Conservation (phyloP, 2,888 invertebrate species). For the Cepaea hortensis region DNA sequence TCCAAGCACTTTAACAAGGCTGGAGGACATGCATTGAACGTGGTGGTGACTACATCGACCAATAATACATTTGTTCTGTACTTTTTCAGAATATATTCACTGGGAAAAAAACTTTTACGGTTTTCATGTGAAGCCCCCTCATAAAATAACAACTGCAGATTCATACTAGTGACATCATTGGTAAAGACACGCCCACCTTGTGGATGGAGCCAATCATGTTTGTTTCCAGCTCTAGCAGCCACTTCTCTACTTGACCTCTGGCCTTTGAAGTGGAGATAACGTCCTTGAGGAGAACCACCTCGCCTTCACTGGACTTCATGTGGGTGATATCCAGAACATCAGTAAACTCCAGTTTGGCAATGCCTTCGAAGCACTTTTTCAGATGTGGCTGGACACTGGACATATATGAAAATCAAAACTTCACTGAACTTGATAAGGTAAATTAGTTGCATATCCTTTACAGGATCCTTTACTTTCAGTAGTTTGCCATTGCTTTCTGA, state of each 20-base stretch:
- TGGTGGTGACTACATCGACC: no score
- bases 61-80: no score
- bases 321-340: slow-evolving; percentile 77
- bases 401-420: not conserved
- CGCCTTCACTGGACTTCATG: slow-evolving; percentile 77
- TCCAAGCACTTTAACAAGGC: no score
- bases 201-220: slow-evolving; percentile 93
- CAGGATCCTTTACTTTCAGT: no score
- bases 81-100: no score
- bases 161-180: no score
- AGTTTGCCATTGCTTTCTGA: no score
- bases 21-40: no score
- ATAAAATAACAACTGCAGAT: no score
- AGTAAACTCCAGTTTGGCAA: slow-evolving; percentile 76
- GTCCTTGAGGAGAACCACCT: slow-evolving; percentile 75
- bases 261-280: slow-evolving; percentile 80
- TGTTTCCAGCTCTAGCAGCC: slow-evolving; percentile 90
- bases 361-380: slow-evolving; percentile 77
- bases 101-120: no score
- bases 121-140: no score
- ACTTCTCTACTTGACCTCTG: slow-evolving; percentile 96
- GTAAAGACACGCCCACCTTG: slow-evolving; percentile 72
- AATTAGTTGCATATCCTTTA: no score
- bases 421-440: not conserved
- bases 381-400: slow-evolving; percentile 77